These are phyloP conservation scores for Brachionus sp. DNA, from an alignment of 1,140 invertebrate species.

Conservation along the genomic window DNA sequence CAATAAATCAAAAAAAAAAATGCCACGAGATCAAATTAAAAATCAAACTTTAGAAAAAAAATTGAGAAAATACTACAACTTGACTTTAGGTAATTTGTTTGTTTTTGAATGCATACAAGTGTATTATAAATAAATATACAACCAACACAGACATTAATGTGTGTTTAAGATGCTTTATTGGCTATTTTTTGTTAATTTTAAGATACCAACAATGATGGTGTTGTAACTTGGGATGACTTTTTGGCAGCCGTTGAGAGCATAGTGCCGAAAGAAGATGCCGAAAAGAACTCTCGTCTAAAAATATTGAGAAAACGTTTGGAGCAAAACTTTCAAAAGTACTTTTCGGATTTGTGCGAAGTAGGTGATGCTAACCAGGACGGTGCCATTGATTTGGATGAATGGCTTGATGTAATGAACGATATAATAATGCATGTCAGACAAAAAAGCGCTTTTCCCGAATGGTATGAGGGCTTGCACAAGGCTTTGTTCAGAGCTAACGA, in stretches of 20 bases:
- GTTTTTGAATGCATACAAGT: not conserved
- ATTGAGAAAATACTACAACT: constrained; percentile 36
- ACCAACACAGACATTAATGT: not conserved
- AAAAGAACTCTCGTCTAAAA: constrained; percentile 46
- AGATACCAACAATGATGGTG: constrained; percentile 46
- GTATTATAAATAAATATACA: not conserved
- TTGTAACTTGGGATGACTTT: constrained; percentile 45
- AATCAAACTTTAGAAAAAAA: constrained; percentile 32
- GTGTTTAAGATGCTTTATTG: not conserved
- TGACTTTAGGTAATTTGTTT: constrained; percentile 21
- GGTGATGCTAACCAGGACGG: constrained; percentile 46
- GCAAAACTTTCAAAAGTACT: constrained; percentile 47
- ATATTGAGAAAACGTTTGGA: constrained; percentile 45
- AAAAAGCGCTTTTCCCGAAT: constrained; percentile 42
- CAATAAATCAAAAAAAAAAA: constrained; percentile 1
- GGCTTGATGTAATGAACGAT: constrained; percentile 47
- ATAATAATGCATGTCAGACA: constrained; percentile 29
- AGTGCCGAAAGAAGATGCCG: constrained; percentile 43
- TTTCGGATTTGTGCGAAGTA: constrained; percentile 46
- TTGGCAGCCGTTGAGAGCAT: constrained; percentile 36
- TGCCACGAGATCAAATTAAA: constrained; percentile 32
- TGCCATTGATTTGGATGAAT: constrained; percentile 46
- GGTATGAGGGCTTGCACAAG: constrained; percentile 47
- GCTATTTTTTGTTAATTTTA: not conserved
- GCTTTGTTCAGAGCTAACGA: constrained; percentile 41